Base-by-base conservation (phyloP, 2,797 vertebrate species). In the Mallotus villosus region DNA sequence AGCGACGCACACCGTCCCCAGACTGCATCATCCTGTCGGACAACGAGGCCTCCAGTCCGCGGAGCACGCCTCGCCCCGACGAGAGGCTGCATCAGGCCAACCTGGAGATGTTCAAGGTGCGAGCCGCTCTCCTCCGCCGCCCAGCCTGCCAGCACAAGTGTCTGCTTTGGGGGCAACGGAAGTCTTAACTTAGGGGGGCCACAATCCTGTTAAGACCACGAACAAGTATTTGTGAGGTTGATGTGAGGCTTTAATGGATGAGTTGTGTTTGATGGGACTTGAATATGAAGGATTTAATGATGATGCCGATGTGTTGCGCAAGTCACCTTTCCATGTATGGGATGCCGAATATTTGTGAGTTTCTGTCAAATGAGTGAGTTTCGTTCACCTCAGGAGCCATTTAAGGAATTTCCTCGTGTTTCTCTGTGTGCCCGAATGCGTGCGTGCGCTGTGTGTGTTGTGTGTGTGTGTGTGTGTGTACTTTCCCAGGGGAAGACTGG, bases 21-120 rank as follows among this genome's bases (percentile, higher is more conserved):
- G 95, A 96, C 25, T 86, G 96, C 65, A 96, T 96, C n/a, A 93
- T 96, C 77, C 92, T 96, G 61, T 96, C 95, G 0, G 95, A 96
- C 74, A 96, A 96, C 29, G 95, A 96, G 70, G 95, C 94, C 0
- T 95, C 95, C 67, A 96, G 95, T 73, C 95, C 95, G 14, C 85
- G 91, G 1, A 90, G 84, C 80, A 90, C 85, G 68, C 91, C 90
- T 9, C 80, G 94, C 22, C 93, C 94, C 3, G 97, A 98, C 73
- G 96, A 99, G 70, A 91, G 95, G 46, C 91, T 95, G 29, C 95
- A 96, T 82, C 93, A 94, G 1, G 95, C 96, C 41, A 98, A 98
- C 84, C 85, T 95, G 61, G 95, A 96, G 71, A 94, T 96, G 92
- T 95, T 95, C 76, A 96, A 95, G 94, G 95, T 96, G 77, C 81